Evolutionary conservation across 1,140 invertebrate genomes (phyloP).

Genomic region (Calliopsis andreniformis): DNA sequence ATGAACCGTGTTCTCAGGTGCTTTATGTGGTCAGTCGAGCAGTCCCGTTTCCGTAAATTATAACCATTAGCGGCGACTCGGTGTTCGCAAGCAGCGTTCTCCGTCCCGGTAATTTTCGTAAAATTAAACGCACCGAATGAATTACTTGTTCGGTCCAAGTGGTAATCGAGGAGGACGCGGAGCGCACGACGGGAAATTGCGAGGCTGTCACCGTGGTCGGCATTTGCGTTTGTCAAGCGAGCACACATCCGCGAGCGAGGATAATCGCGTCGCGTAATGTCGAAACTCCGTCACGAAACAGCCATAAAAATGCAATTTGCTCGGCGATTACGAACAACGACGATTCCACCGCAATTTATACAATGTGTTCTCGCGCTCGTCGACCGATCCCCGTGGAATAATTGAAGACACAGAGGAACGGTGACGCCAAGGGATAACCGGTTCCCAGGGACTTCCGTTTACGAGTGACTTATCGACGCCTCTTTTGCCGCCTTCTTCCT

Average conservation of each 20-base stretch:
- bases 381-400: slow-evolving; percentile 23
- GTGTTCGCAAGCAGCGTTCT: slow-evolving; percentile 73
- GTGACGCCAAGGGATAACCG: slow-evolving; percentile 9
- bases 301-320: slow-evolving; percentile 27
- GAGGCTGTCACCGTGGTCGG: slow-evolving; percentile 54
- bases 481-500: neutral
- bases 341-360: slow-evolving; percentile 22
- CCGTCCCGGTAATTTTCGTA: slow-evolving; percentile 76
- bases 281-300: slow-evolving; percentile 3
- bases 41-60: slow-evolving; percentile 79
- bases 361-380: slow-evolving; percentile 1
- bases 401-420: slow-evolving; percentile 9
- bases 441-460: slow-evolving; percentile 21
- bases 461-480: slow-evolving; percentile 22
- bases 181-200: slow-evolving; percentile 60
- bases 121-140: slow-evolving; percentile 80
- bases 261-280: neutral
- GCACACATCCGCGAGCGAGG: neutral
- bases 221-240: slow-evolving; percentile 55
- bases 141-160: slow-evolving; percentile 70
- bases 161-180: slow-evolving; percentile 57
- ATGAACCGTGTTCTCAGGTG: slow-evolving; percentile 72
- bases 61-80: slow-evolving; percentile 79
- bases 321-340: slow-evolving; percentile 4
- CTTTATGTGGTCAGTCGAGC: slow-evolving; percentile 71